phyloP scores from a whole-genome alignment of 2,888 invertebrate species.

The Eupithecia subfuscata region DNA sequence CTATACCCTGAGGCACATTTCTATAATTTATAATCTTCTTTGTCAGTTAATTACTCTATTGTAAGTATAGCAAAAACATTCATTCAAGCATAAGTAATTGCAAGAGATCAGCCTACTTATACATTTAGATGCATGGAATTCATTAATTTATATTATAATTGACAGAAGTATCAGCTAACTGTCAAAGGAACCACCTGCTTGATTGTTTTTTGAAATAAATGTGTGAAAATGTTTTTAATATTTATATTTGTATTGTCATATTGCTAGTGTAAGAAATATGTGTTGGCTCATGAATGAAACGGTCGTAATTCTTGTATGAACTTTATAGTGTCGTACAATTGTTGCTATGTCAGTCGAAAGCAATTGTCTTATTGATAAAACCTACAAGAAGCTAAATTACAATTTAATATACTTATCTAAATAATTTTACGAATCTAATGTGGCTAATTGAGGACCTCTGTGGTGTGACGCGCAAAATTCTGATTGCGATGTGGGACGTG shows the following conservation, averaged over 20 bases:
- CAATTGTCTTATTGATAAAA: too few species aligned
- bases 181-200: slow-evolving; percentile 28
- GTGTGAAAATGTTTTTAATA: slow-evolving; percentile 30
- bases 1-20: slow-evolving; percentile 14
- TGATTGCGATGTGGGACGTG: too few species aligned
- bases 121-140: slow-evolving; percentile 25
- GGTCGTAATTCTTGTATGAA: background rate
- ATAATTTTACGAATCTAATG: too few species aligned
- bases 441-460: too few species aligned
- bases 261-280: slow-evolving; percentile 7
- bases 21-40: slow-evolving; percentile 21
- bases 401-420: too few species aligned
- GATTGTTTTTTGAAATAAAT: slow-evolving; percentile 25
- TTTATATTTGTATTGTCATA: slow-evolving; percentile 24
- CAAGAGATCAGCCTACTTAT: background rate
- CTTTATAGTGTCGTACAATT: background rate
- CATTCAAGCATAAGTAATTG: slow-evolving; percentile 33
- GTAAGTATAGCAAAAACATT: slow-evolving; percentile 23
- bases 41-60: slow-evolving; percentile 29
- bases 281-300: slow-evolving; percentile 6
- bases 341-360: too few species aligned
- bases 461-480: too few species aligned
- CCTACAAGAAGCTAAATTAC: too few species aligned
- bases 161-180: slow-evolving; percentile 31
- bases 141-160: slow-evolving; percentile 35